phyloP scores from a whole-genome alignment of 92 coral and sea anemone species.

The Porites divaricata region DNA sequence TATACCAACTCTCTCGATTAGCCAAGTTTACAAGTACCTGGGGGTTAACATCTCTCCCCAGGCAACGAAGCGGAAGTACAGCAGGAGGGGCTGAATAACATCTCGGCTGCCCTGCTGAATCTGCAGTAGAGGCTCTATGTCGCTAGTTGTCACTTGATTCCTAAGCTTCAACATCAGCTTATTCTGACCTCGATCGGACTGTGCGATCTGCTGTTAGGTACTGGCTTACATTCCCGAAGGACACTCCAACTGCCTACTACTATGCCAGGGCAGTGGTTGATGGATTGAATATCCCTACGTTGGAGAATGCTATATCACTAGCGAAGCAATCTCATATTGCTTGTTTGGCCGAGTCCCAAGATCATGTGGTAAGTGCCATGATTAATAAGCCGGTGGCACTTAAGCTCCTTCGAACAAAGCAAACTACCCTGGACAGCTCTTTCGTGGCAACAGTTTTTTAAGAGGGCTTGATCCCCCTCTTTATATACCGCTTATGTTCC shows the following conservation, averaged over 20 bases:
- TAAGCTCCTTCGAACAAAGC: too few relatives aligned
- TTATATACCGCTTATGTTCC: too few relatives aligned
- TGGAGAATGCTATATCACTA: slow-evolving; percentile 11
- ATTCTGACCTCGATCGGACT: slow-evolving; percentile 29
- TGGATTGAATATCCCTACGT: not conserved
- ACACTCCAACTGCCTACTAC: slow-evolving; percentile 35
- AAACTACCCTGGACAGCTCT: too few relatives aligned
- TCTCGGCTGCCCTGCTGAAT: slow-evolving; percentile 28
- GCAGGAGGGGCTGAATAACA: not conserved
- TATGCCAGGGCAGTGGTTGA: not conserved
- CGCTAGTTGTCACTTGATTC: slow-evolving; percentile 7
- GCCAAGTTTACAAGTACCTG: not conserved
- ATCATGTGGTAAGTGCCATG: not conserved
- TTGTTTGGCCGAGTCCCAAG: not conserved
- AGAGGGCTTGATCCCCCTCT: too few relatives aligned
- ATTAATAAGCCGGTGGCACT: too few relatives aligned
- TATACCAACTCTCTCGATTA: not conserved
- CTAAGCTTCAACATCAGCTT: slow-evolving; percentile 24
- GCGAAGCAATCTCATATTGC: not conserved
- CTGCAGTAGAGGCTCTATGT: slow-evolving; percentile 47
- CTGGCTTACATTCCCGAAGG: slow-evolving; percentile 48
- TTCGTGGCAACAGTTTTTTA: too few relatives aligned
- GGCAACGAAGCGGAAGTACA: not conserved
- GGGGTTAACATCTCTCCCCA: slow-evolving; percentile 5
- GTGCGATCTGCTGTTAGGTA: slow-evolving; percentile 23